phyloP scores from a whole-genome alignment of 2,113 vertebrate genomes.

The Leucopsar rothschildi region DNA sequence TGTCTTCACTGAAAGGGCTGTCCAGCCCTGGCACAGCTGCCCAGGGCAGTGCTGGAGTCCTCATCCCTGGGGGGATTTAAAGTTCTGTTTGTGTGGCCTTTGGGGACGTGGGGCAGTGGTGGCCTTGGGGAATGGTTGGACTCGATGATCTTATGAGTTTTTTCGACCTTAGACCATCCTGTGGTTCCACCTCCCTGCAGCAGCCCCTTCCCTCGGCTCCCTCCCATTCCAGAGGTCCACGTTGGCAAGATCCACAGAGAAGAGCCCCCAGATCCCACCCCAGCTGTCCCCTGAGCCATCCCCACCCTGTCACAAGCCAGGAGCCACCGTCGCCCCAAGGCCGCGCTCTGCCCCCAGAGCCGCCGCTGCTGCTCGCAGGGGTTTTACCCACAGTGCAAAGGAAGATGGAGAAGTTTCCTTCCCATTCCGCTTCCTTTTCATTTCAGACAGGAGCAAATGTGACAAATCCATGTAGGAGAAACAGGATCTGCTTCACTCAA shows the following conservation, averaged over 20 bases:
- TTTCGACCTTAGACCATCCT: background rate
- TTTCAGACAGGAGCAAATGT: background rate
- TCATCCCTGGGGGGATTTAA: background rate
- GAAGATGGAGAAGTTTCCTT: background rate
- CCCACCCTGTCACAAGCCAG: fast-evolving
- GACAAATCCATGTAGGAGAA: background rate
- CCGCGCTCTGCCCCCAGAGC: background rate
- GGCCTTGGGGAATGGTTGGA: fast-evolving
- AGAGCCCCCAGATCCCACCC: fast-evolving
- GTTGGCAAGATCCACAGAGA: fast-evolving
- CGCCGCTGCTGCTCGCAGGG: fast-evolving
- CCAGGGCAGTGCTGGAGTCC: background rate
- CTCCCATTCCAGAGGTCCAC: fast-evolving
- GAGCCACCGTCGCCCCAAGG: background rate
- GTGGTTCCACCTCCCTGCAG: background rate
- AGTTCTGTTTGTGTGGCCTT: background rate
- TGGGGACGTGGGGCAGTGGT: fast-evolving
- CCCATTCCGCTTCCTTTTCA: background rate
- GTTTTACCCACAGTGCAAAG: background rate
- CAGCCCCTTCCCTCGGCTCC: background rate
- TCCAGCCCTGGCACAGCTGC: background rate
- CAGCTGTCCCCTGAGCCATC: background rate
- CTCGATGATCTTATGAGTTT: fast-evolving
- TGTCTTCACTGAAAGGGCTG: no score
- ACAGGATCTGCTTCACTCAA: background rate